Evolutionary conservation across 1,140 invertebrate species (phyloP), one percentile per base, ranked within the genome.

Genomic region (Gryon sp.): DNA sequence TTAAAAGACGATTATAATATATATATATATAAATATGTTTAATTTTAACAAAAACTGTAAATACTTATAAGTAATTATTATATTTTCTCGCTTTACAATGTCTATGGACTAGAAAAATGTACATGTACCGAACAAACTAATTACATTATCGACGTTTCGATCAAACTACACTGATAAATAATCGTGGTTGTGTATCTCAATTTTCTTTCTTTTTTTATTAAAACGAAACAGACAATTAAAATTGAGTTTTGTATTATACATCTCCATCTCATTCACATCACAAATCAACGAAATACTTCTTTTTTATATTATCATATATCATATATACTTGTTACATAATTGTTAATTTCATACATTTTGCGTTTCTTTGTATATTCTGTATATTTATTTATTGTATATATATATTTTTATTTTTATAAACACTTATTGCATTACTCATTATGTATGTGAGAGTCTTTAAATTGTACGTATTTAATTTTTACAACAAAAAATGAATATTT

Each of bases 211-310:
- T 82, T 79, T 82, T 83, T 78, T 76, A 82, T 79, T 77, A 76
- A 77, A 79, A 15, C 62, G 11, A 76, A 79, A 55, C 40, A 78
- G 60, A 63, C 57, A 74, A 69, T 55, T 70, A 34, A 65, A 16
- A 59, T 65, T 76, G 81, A 76, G 80, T 74, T 80, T 59, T 74
- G 22, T 4, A 70, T 62, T 73, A 74, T 57, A 75, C 68, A 50
- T 80, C 63, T 65, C 76, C 78, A 83, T 81, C 73, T 38, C 75
- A 78, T 73, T 77, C 63, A 75, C 43, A 79, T 72, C 41, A 41
- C 43, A 22, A 45, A 68, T 66, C 22, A 59, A 76, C 59, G 38
- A 28, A 57, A 52, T 24, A 3, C 22, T 7, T 24, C 22, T 4
- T 9, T 28, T 7, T 2, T n/a, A 28, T 9, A 2, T 28, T 28